Evolutionary conservation across 2,797 vertebrate species (phyloP), one percentile per base, ranked within the genome.

Genomic region (Pipistrellus pygmaeus): DNA sequence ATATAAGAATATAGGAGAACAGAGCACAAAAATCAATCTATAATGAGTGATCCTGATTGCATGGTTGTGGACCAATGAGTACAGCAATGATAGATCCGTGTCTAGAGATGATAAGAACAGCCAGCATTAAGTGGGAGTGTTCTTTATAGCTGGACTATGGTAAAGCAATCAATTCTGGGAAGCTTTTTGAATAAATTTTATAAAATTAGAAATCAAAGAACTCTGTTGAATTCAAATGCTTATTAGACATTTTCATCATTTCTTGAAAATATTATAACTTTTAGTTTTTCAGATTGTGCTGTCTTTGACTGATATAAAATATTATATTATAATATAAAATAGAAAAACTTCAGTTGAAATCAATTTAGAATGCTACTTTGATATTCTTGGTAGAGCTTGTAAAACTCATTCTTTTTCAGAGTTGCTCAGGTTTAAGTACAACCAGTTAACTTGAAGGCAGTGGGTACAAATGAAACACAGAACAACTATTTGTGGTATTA

Each of bases 271-370:
- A 48, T 75, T 62, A 12, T 76, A 81, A 80, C 48, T 81, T 69
- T 38, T 30, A 77, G 12, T 72, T 93, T 92, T 96, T 69, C 21
- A 76, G 44, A 38, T 76, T 86, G 12, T 41, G 27, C 21, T 69
- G 21, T 83, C 62, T 89, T 62, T 88, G 83, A 93, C 72, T 90
- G 90, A 83, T 87, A 93, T 85, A n/a, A n/a, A n/a, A n/a, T n/a
- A n/a, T n/a, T n/a, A n/a, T n/a, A n/a, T n/a, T n/a, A 41, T 93
- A 66, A 38, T n/a, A 64, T 53, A 78, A 77, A 81, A 80, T 60
- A 93, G 78, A 25, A 92, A 88, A 78, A 41, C 15, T 90, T 93
- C 12, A 55, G 23, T 76, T 96, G 60, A 96, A 95, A 81, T 62
- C 75, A 94, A 62, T 83, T 93, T 94, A 91, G 23, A 77, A 82